phyloP scores from a whole-genome alignment of 2,797 vertebrate species.

The Mus spretus region DNA sequence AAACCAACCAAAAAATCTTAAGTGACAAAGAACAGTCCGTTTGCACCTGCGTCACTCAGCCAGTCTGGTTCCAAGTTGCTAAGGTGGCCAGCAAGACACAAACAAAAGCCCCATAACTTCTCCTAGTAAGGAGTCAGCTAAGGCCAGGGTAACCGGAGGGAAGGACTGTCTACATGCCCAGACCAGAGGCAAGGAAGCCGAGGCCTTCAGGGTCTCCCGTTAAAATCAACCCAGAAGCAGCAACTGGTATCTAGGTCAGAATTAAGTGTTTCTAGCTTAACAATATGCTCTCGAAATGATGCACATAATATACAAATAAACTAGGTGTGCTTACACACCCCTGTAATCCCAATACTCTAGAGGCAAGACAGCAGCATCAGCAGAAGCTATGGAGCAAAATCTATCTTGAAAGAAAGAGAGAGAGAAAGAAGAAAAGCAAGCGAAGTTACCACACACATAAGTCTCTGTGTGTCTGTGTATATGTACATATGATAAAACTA shows the following conservation, averaged over 20 bases:
- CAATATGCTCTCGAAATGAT: background rate
- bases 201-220: background rate
- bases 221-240: constrained; percentile 16
- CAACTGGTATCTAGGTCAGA: background rate
- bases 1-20: background rate
- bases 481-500: background rate
- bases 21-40: constrained; percentile 8
- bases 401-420: background rate
- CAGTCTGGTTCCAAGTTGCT: constrained; percentile 55
- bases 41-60: constrained; percentile 24
- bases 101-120: constrained; percentile 55
- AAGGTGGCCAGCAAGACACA: constrained; percentile 16
- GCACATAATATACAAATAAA: background rate
- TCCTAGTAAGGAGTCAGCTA: constrained; percentile 25
- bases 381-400: background rate
- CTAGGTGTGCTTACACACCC: background rate
- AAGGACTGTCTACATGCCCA: background rate
- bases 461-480: background rate
- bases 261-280: constrained; percentile 18
- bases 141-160: background rate
- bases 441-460: background rate
- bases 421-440: too few species aligned
- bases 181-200: background rate
- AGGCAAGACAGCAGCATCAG: background rate
- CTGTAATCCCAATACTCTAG: background rate